Base-by-base conservation (phyloP, 1,140 invertebrate species). In the Calycopis cecrops region DNA sequence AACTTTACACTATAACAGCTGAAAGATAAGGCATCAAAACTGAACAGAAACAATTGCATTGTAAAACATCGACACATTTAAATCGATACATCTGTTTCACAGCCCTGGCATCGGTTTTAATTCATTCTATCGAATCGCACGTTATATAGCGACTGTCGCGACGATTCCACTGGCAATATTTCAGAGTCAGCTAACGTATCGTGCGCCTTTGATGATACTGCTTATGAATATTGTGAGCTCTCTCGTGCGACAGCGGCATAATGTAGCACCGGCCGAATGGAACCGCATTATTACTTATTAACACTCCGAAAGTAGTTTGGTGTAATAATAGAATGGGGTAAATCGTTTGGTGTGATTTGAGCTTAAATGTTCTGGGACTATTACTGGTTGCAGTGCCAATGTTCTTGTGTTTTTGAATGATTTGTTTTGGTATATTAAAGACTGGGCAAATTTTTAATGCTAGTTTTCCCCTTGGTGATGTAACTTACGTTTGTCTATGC, bases 111-210 rank as follows among this genome's bases (percentile, higher is more conserved):
- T 28, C 21, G 21, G 21, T 28, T 28, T 28, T 28, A 28, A 28
- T 28, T 28, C 21, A 6, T 28, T 28, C 21, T 28, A 28, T 28
- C 21, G 6, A 28, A n/a, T n/a, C n/a, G 61, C 76, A 73, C 72
- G 71, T 73, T 77, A 80, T 83, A 80, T 79, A 83, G 80, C 80
- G 78, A 73, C 69, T 78, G 79, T 84, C 80, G 75, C 60, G 66
- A 62, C 78, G 73, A 79, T 78, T 75, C 73, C 62, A 60, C 58
- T 59, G 14, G 76, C 71, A 84, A 84, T 84, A 84, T 84, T 71
- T 84, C 80, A 84, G 61, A 71, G 68, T 70, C 71, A 73, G 65
- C 28, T 47, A 69, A 73, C 65, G 62, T 63, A 73, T 63, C 67
- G 65, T 35, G 60, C 58, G 57, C 69, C 79, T 79, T 83, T 83